phyloP scores from a whole-genome alignment of 2,797 vertebrate species.

The Oreortyx pictus region DNA sequence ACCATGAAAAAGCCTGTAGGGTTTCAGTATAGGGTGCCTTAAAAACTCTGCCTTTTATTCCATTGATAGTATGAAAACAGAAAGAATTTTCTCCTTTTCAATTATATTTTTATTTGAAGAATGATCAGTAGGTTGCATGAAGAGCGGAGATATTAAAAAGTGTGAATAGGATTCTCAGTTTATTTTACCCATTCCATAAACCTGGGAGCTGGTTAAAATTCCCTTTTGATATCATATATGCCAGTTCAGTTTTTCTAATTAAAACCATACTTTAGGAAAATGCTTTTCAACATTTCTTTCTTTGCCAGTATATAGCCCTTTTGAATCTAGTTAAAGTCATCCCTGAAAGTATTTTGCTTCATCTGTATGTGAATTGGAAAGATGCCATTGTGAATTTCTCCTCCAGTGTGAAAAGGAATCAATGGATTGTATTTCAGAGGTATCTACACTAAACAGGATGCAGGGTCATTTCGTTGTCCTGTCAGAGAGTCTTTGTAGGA shows the following conservation, averaged over 20 bases:
- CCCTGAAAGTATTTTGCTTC: not conserved
- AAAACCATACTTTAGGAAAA: not conserved
- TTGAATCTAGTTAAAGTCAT: not conserved
- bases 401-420: not conserved
- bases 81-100: not conserved
- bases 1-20: not conserved
- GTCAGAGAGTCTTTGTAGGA: not conserved
- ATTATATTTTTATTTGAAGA: slow-evolving; percentile 24
- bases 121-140: not conserved
- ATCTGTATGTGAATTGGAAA: not conserved
- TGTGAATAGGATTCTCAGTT: not conserved
- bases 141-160: slow-evolving; percentile 10
- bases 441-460: not conserved
- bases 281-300: not conserved
- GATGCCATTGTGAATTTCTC: not conserved
- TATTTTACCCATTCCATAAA: not conserved
- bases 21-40: not conserved
- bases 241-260: not conserved
- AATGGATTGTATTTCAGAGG: not conserved
- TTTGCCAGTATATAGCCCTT: not conserved
- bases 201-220: not conserved
- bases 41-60: slow-evolving; percentile 8
- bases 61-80: not conserved
- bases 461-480: not conserved
- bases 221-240: not conserved